Conservation (phyloP, 2,113 vertebrate species). For the Plestiodon gilberti region DNA sequence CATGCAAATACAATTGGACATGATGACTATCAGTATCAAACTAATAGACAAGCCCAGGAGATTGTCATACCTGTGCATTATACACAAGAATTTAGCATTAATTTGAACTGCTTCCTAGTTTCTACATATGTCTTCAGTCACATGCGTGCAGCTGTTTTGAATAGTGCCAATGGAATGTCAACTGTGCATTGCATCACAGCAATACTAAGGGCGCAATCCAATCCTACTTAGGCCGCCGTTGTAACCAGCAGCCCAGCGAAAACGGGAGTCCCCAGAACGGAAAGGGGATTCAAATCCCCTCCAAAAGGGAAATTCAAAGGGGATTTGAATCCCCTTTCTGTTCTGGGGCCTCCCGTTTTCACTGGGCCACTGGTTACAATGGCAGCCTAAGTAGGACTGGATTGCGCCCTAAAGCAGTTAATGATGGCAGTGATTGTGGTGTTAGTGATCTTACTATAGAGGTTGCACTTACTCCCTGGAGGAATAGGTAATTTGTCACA, state of each 20-base stretch:
- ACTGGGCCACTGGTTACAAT: no score
- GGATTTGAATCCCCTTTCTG: no score
- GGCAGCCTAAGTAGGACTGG: no score
- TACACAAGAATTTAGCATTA: not conserved
- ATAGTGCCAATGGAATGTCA: not conserved
- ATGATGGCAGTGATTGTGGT: not conserved
- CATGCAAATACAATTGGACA: constrained; percentile 29
- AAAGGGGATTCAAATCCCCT: no score
- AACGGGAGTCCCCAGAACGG: no score
- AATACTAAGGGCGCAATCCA: no score
- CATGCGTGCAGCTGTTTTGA: not conserved
- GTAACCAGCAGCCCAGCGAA: no score
- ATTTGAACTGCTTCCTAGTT: not conserved
- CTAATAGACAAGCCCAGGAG: not conserved
- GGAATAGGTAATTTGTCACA: not conserved
- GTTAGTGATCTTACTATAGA: not conserved
- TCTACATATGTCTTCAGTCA: not conserved
- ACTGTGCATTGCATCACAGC: not conserved
- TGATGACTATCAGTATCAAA: constrained; percentile 28
- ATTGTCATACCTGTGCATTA: not conserved
- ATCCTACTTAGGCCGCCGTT: no score
- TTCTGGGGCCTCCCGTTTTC: no score
- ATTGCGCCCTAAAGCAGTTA: not conserved
- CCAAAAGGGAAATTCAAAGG: no score
- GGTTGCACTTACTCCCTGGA: not conserved